Percentiles rank a stretch among this genome's conserved stretches.
phyloP scores from a whole-genome alignment of 2,888 invertebrate genomes.

The Apotomis turbidana region DNA sequence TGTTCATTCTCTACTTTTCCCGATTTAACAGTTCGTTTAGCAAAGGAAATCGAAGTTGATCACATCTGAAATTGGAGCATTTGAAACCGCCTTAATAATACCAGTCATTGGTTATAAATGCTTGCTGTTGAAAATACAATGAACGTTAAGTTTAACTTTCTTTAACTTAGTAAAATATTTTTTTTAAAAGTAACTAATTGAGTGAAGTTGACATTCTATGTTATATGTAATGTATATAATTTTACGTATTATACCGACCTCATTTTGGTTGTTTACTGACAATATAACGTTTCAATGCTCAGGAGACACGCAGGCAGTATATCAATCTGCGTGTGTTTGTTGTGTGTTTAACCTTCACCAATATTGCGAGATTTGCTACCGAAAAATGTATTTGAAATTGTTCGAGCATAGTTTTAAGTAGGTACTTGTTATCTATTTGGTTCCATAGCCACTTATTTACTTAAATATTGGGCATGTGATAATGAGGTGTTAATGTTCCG shows the following conservation, averaged over 20 bases:
- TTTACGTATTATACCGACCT: background rate
- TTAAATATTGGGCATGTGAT: background rate
- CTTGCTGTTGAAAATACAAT: too few relatives aligned
- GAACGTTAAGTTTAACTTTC: too few relatives aligned
- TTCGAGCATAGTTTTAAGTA: conserved; percentile 4
- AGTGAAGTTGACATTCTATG: too few relatives aligned
- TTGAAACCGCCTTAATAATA: background rate
- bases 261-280: conserved; percentile 26
- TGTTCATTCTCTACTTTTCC: background rate
- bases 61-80: conserved; percentile 8
- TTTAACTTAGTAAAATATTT: too few relatives aligned
- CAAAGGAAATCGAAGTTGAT: conserved; percentile 23
- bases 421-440: background rate
- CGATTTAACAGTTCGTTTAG: conserved; percentile 4
- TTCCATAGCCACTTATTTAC: background rate
- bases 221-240: too few relatives aligned
- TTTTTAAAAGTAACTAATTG: too few relatives aligned
- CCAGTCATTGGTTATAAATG: background rate
- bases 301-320: conserved; percentile 17
- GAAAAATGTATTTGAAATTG: conserved; percentile 6
- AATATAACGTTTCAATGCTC: conserved; percentile 23
- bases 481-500: background rate
- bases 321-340: conserved; percentile 20
- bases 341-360: conserved; percentile 29
- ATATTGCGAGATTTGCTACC: conserved; percentile 22